Evolutionary conservation across 2,888 invertebrate species (phyloP).

Genomic region (Calliscelio sp.): DNA sequence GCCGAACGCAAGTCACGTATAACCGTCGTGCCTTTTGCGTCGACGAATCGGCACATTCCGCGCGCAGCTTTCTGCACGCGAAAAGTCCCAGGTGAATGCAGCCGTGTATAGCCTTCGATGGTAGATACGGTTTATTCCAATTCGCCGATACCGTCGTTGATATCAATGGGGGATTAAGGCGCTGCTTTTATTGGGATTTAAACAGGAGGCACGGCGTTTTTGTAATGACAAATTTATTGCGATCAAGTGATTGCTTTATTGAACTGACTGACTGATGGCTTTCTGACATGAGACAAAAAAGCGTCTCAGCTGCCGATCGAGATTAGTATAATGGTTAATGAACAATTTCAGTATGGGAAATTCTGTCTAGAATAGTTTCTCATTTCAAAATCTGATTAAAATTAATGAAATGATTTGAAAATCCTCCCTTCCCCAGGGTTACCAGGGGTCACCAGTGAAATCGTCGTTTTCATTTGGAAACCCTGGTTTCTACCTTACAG

Average conservation of each 20-base stretch:
- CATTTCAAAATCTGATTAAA: too few species aligned
- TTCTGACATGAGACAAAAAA: not conserved
- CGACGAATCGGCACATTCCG: conserved; percentile 68
- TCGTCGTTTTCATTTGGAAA: conserved; percentile 24
- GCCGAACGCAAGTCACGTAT: conserved; percentile 68
- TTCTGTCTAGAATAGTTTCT: too few species aligned
- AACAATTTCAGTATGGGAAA: too few species aligned
- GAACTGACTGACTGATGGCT: conserved; percentile 32
- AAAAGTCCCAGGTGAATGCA: too few species aligned
- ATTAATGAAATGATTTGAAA: too few species aligned
- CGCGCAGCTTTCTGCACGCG: too few species aligned
- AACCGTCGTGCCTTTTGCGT: conserved; percentile 66
- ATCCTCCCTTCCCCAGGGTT: not conserved
- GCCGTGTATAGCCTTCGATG: too few species aligned
- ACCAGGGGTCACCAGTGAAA: not conserved
- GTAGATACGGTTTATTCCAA: conserved; percentile 39
- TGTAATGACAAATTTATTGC: conserved; percentile 46
- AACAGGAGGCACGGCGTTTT: conserved; percentile 29
- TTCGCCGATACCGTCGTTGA: conserved; percentile 34
- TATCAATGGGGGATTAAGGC: conserved; percentile 39
- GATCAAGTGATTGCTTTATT: conserved; percentile 52
- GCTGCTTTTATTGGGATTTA: conserved; percentile 30
- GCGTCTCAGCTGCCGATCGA: conserved; percentile 32
- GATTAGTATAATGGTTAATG: too few species aligned
- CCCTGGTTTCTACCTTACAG: conserved; percentile 13